phyloP scores from a whole-genome alignment of 37 sponge, comb jelly and placozoan genomes.

The Bolinopsis microptera region DNA sequence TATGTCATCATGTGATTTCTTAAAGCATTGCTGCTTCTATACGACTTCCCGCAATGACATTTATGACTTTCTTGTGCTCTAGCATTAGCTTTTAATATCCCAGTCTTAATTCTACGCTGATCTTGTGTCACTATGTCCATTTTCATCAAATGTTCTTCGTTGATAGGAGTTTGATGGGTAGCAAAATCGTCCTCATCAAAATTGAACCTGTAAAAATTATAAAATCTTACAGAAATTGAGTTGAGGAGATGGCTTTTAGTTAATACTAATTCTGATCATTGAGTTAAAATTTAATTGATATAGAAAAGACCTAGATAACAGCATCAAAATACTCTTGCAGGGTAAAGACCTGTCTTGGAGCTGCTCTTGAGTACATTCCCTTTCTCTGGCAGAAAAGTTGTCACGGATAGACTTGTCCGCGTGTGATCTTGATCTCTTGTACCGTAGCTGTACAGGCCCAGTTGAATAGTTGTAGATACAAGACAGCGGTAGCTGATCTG shows the following conservation, averaged over 20 bases:
- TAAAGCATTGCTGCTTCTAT: conserved; percentile 37
- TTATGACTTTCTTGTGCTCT: conserved; percentile 61
- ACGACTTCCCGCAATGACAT: conserved; percentile 64
- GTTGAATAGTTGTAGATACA: conserved; percentile 49
- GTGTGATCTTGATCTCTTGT: conserved; percentile 33
- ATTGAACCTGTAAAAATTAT: conserved; percentile 27
- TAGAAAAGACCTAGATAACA: too few relatives aligned
- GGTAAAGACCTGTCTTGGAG: conserved; percentile 17
- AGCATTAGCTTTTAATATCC: conserved; percentile 51
- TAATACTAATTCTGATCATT: neutral
- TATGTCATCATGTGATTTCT: conserved; percentile 64
- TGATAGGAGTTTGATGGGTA: conserved; percentile 7
- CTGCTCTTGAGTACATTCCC: conserved; percentile 43
- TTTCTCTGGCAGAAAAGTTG: conserved; percentile 19
- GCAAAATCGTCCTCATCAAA: conserved; percentile 65
- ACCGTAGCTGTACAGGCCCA: conserved; percentile 14
- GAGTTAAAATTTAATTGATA: neutral
- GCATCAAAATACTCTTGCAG: neutral
- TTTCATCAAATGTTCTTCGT: conserved; percentile 54
- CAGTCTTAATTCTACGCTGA: conserved; percentile 44
- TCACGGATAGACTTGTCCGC: neutral
- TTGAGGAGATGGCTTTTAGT: neutral
- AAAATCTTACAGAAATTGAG: neutral
- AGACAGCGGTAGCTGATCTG: conserved; percentile 27
- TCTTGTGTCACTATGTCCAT: conserved; percentile 44